These are phyloP conservation scores for Sphaerophoria taeniata DNA, from an alignment of 2,888 invertebrate genomes.

Conservation along the genomic window DNA sequence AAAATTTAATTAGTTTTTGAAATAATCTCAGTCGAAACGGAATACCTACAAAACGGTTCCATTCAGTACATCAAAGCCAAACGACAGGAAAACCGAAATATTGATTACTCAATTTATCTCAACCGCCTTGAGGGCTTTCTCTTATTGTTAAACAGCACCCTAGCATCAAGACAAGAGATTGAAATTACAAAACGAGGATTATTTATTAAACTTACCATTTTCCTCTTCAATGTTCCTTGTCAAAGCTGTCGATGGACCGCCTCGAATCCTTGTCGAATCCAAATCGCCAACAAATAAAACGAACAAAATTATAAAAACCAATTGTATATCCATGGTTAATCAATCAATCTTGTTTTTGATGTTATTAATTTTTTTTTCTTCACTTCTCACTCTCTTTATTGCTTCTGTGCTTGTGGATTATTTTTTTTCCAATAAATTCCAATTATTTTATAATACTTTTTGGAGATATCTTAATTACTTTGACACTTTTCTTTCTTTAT, in stretches of 20 bases:
- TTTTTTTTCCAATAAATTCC: constrained; percentile 44
- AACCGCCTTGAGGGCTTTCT: neutral
- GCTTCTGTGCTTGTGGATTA: neutral
- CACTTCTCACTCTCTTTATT: neutral
- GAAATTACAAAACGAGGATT: constrained; percentile 40
- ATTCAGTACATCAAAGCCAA: neutral
- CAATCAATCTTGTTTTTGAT: constrained; percentile 22
- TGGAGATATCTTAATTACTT: constrained; percentile 38
- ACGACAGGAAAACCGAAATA: neutral
- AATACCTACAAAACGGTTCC: neutral
- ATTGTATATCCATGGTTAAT: constrained; percentile 67
- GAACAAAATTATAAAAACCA: constrained; percentile 69
- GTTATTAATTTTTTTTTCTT: neutral
- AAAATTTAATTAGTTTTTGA: constrained; percentile 16
- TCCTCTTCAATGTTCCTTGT: constrained; percentile 82
- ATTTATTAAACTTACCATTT: constrained; percentile 79
- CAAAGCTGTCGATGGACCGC: constrained; percentile 79
- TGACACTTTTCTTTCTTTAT: constrained; percentile 39
- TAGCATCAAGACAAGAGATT: neutral
- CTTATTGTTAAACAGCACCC: neutral
- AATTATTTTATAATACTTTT: constrained; percentile 51
- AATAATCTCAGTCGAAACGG: neutral
- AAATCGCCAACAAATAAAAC: constrained; percentile 67
- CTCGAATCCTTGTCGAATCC: constrained; percentile 78
- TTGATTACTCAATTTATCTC: constrained; percentile 17